phyloP scores from a whole-genome alignment of 1,140 invertebrate genomes.

The Whitmania pigra region DNA sequence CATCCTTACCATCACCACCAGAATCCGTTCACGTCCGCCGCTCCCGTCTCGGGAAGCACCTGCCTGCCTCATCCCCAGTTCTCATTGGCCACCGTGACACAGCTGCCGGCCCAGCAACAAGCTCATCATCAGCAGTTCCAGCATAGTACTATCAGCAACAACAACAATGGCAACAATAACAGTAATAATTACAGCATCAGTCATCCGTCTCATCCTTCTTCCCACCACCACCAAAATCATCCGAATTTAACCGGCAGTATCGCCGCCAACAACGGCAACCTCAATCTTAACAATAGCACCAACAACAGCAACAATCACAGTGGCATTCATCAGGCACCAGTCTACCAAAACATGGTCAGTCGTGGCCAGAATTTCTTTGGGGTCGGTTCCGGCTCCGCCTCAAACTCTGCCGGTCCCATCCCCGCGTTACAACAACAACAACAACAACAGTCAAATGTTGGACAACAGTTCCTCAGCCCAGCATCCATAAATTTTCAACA shows the following conservation, averaged over 20 bases:
- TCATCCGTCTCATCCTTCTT: conserved; percentile 33
- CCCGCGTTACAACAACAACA: too few species aligned
- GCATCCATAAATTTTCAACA: conserved; percentile 19
- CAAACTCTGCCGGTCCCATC: too few species aligned
- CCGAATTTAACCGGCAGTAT: conserved; percentile 22
- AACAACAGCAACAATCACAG: conserved; percentile 39
- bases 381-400: too few species aligned
- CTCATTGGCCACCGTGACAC: conserved; percentile 6
- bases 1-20: not conserved
- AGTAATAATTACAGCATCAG: not conserved
- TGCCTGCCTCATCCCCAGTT: not conserved
- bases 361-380: too few species aligned
- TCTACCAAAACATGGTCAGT: too few species aligned
- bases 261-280: conserved; percentile 36
- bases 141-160: not conserved
- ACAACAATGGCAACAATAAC: not conserved
- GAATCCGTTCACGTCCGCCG: conserved; percentile 16
- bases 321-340: conserved; percentile 30
- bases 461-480: conserved; percentile 34
- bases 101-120: not conserved
- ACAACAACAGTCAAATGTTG: too few species aligned
- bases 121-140: too few species aligned
- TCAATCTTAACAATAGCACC: conserved; percentile 32
- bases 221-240: conserved; percentile 34
- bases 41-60: conserved; percentile 13